Conservation (phyloP, 1,140 invertebrate genomes). For the Dreissena polymorpha region DNA sequence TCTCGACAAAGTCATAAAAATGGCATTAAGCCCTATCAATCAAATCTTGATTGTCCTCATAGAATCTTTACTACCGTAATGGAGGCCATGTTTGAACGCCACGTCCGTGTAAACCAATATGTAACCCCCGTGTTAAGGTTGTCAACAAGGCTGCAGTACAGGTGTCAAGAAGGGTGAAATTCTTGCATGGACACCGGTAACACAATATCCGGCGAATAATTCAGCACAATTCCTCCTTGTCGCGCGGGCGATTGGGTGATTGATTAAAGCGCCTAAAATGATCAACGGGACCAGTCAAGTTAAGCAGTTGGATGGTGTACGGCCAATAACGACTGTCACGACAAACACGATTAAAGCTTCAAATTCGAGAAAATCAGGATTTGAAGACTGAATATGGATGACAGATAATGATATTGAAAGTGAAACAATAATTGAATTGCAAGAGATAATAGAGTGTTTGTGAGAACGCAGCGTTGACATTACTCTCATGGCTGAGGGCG, state of each 20-base stretch:
- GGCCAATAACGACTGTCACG: conserved; percentile 42
- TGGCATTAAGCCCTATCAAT: background rate
- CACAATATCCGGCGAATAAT: conserved; percentile 50
- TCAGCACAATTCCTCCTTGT: conserved; percentile 23
- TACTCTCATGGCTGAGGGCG: conserved; percentile 19
- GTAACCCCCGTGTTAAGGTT: conserved; percentile 56
- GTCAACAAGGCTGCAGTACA: conserved; percentile 50
- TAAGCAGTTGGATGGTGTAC: conserved; percentile 50
- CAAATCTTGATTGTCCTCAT: background rate
- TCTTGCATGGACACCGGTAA: conserved; percentile 46
- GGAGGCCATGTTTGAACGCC: conserved; percentile 53
- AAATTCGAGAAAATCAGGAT: conserved; percentile 51
- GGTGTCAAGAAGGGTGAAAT: conserved; percentile 49
- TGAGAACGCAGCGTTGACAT: conserved; percentile 43
- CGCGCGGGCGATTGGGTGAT: conserved; percentile 31
- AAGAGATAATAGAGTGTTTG: conserved; percentile 40
- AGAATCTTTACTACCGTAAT: background rate
- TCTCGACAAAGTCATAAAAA: background rate
- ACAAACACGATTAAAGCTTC: conserved; percentile 50
- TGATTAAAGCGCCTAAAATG: conserved; percentile 42
- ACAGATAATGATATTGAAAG: conserved; percentile 50
- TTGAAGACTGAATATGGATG: conserved; percentile 45
- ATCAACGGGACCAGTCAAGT: conserved; percentile 29
- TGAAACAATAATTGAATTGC: conserved; percentile 47
- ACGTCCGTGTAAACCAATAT: conserved; percentile 55